phyloP scores from a whole-genome alignment of 2,888 invertebrate genomes.

The Hydropsyche betteni region DNA sequence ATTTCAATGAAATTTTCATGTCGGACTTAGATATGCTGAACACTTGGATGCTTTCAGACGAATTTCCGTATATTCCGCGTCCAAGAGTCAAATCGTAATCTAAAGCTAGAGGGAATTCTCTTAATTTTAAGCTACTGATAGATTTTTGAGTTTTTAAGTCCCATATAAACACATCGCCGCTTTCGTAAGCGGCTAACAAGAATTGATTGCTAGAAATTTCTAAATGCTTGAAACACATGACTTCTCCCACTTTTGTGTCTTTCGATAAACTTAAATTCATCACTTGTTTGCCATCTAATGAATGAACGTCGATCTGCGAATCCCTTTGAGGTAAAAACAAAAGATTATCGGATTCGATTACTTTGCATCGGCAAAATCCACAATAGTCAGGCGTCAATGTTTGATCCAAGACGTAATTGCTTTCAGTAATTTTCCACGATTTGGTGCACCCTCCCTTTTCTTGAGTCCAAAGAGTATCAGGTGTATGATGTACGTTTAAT shows the following conservation, averaged over 20 bases:
- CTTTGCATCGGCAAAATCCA: conserved; percentile 77
- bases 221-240: conserved; percentile 70
- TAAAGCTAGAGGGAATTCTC: conserved; percentile 75
- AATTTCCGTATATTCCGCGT: conserved; percentile 74
- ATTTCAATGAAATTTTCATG: conserved; percentile 67
- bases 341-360: conserved; percentile 69
- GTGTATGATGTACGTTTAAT: conserved; percentile 69
- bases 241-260: conserved; percentile 66
- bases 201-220: conserved; percentile 65
- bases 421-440: conserved; percentile 70
- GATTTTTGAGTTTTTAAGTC: conserved; percentile 71
- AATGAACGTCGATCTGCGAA: conserved; percentile 65
- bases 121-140: conserved; percentile 67
- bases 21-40: conserved; percentile 67
- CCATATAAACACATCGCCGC: conserved; percentile 77
- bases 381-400: conserved; percentile 70
- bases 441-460: conserved; percentile 78
- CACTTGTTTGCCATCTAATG: conserved; percentile 62
- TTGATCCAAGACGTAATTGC: conserved; percentile 68
- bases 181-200: conserved; percentile 77
- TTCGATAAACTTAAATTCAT: conserved; percentile 60
- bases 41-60: conserved; percentile 71
- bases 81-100: conserved; percentile 74
- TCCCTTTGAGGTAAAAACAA: conserved; percentile 74
- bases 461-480: conserved; percentile 74